These are phyloP conservation scores for Gobio occitaniae DNA, from an alignment of 2,797 vertebrate species.

Conservation along the genomic window DNA sequence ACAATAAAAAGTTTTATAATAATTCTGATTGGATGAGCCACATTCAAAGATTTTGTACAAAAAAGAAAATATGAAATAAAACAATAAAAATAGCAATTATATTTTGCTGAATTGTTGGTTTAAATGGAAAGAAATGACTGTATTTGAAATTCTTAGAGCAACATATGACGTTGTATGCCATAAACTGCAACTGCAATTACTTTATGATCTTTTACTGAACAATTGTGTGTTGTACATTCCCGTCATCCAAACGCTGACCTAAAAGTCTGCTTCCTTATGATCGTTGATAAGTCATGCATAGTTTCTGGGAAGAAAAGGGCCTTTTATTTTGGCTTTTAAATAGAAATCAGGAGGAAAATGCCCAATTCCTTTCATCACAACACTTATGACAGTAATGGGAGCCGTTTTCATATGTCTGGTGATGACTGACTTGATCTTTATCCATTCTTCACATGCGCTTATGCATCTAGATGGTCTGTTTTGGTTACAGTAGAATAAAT, in stretches of 20 bases:
- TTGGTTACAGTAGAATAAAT: background rate
- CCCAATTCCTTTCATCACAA: constrained; percentile 6
- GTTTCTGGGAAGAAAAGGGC: background rate
- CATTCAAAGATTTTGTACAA: background rate
- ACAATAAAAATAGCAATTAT: background rate
- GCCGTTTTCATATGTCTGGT: background rate
- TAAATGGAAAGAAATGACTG: background rate
- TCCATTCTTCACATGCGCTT: background rate
- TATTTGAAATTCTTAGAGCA: background rate
- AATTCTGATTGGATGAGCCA: background rate
- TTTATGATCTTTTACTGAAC: constrained; percentile 9
- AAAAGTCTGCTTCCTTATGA: background rate
- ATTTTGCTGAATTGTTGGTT: background rate
- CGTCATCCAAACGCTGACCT: background rate
- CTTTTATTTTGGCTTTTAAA: constrained; percentile 4
- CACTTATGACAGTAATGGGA: background rate
- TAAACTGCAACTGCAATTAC: background rate
- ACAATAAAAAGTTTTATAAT: background rate
- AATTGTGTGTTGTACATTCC: background rate
- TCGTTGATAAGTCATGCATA: background rate
- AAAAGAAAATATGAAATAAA: background rate
- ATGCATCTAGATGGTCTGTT: background rate
- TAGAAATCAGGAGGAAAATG: background rate
- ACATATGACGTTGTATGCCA: background rate
- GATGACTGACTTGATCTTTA: background rate